Base-by-base conservation (phyloP, 2,888 invertebrate genomes). In the Anodontia alba region DNA sequence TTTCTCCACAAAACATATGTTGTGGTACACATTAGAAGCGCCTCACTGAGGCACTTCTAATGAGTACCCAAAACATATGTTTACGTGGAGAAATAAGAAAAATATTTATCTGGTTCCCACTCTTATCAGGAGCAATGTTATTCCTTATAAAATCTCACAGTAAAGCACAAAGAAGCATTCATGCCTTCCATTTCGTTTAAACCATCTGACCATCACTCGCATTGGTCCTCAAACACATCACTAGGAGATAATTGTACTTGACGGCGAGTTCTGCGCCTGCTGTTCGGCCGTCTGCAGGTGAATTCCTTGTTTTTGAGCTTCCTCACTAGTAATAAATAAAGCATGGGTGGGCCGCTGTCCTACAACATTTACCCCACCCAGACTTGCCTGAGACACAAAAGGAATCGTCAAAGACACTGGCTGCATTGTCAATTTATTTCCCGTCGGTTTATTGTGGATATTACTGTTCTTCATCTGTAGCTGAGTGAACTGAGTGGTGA, bases 381-480 rank as follows among this genome's bases (percentile, higher is more conserved):
- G 73, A 31, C 82, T 87, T 46, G 84, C 72, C 46, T 84, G 88
- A 49, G 79, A 86, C 46, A 88, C 81, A 62, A 91, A 83, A 0
- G 91, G 91, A 73, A 91, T 89, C 23, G 89, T 91, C 70, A 92
- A 77, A 1, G 91, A 90, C 75, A 91, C 87, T 1, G 92, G 91
- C 81, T 90, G 90, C 83, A 92, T 84, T 33, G 90, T 87, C 54
- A 92, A 75, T 76, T 91, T 91, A 54, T 89, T 90, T 23, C 81
- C 82, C 49, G 89, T 79, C 67, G 88, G 86, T 71, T 87, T 78
- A 69, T 87, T 81, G 36, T 84, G 83, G 70, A 89, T 80, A 74
- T 81, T 80, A 70, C 82, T 85, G 66, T 88, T 88, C 75, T 89
- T 90, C 51, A 89, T 84, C 74, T 90, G 90, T 12, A 92, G 80